Conservation (phyloP, 2,797 vertebrate species). For the Eulemur albifrons region DNA sequence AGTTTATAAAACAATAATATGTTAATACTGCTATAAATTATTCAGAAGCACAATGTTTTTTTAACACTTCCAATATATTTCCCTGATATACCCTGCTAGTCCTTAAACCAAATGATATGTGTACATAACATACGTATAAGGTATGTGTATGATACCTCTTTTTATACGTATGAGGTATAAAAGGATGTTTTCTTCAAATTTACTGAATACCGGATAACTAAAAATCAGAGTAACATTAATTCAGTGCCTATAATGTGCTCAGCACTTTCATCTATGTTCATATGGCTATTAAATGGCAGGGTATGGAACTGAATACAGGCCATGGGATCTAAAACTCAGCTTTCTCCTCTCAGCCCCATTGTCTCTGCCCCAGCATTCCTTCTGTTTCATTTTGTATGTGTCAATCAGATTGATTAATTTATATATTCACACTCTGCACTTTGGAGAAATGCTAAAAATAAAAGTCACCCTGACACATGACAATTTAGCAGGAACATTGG, state of each 20-base stretch:
- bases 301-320: background rate
- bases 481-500: background rate
- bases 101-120: background rate
- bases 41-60: background rate
- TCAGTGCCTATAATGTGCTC: background rate
- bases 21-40: background rate
- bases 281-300: background rate
- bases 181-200: background rate
- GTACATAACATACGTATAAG: background rate
- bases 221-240: background rate
- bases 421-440: background rate
- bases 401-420: conserved; percentile 1
- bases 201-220: background rate
- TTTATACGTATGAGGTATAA: background rate
- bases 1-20: background rate
- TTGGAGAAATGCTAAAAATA: conserved; percentile 33
- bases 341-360: background rate
- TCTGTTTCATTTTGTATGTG: background rate
- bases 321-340: accelerated
- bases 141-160: background rate
- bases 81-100: background rate
- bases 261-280: background rate
- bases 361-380: background rate
- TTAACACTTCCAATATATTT: background rate
- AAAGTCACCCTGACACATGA: conserved; percentile 41